A percentile compares a stretch with the other conserved stretches of the same genome.
Conservation (phyloP, 2,797 vertebrate species). For the Carcharodon carcharias region DNA sequence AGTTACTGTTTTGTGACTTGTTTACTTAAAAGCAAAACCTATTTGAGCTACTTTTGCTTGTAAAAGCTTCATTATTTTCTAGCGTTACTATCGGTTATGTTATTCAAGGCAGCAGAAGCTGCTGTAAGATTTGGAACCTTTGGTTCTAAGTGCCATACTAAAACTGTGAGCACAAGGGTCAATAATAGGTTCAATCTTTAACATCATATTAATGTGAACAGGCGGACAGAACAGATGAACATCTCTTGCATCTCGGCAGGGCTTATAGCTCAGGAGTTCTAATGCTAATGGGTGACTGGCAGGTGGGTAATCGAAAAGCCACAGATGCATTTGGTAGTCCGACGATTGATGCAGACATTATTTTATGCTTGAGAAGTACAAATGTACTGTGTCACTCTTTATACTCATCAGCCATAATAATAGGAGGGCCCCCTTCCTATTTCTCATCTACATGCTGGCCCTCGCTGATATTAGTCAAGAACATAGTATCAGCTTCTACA, state of each 20-base stretch:
- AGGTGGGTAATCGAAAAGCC: slow-evolving; percentile 7
- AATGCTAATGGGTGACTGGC: background rate
- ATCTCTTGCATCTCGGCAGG: background rate
- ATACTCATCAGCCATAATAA: background rate
- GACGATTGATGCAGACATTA: background rate
- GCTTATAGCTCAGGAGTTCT: background rate
- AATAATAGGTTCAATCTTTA: background rate
- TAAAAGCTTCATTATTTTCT: background rate
- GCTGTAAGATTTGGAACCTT: background rate
- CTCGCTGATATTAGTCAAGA: background rate
- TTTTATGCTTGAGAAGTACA: background rate
- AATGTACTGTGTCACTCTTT: background rate
- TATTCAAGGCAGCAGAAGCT: background rate
- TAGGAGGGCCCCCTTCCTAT: background rate
- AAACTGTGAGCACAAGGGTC: background rate
- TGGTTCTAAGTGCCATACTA: background rate
- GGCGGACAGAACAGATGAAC: background rate
- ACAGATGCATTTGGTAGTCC: background rate
- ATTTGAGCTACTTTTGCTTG: background rate
- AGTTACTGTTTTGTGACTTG: background rate
- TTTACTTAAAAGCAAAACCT: background rate
- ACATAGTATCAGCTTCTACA: background rate
- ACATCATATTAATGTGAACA: background rate
- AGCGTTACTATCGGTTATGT: too few species aligned
- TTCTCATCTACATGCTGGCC: background rate